These are phyloP conservation scores for Toxotes chatareus DNA, from an alignment of 2,113 vertebrate genomes.

Conservation along the genomic window DNA sequence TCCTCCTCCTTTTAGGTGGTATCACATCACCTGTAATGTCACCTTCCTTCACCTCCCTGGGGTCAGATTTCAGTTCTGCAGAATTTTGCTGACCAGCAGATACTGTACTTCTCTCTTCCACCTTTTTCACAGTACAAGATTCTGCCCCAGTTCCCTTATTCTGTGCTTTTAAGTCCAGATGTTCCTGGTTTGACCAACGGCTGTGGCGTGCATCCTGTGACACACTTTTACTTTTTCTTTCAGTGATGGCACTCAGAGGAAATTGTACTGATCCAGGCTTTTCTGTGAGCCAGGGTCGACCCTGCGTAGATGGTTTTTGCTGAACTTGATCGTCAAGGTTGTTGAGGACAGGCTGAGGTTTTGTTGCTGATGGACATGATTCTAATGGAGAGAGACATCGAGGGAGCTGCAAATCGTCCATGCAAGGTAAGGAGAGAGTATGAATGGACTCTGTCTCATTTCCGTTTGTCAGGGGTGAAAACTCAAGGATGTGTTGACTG, in stretches of 20 bases:
- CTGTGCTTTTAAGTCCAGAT: neutral
- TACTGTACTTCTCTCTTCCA: neutral
- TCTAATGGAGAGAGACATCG: slow-evolving; percentile 75
- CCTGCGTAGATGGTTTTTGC: neutral
- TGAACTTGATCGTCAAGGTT: neutral
- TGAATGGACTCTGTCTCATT: neutral
- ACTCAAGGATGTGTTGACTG: neutral
- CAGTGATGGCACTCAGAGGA: slow-evolving; percentile 33
- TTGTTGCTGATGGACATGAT: neutral
- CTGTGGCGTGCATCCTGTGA: neutral
- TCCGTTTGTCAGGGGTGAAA: slow-evolving; percentile 1
- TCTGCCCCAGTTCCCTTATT: neutral
- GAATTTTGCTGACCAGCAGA: neutral
- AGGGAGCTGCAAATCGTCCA: slow-evolving; percentile 68
- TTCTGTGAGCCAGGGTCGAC: slow-evolving; percentile 54
- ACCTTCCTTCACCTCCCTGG: neutral
- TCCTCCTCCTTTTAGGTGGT: slow-evolving; percentile 28
- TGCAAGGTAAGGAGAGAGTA: slow-evolving; percentile 2
- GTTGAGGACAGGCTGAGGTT: neutral
- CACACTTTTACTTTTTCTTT: neutral
- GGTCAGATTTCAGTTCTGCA: neutral
- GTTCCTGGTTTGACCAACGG: neutral
- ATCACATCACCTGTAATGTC: neutral
- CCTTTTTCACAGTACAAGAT: neutral
- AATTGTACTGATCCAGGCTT: slow-evolving; percentile 41